A percentile compares a stretch with the other conserved stretches of the same genome.
phyloP scores from a whole-genome alignment of 2,888 invertebrate genomes.

The Plutella xylostella region DNA sequence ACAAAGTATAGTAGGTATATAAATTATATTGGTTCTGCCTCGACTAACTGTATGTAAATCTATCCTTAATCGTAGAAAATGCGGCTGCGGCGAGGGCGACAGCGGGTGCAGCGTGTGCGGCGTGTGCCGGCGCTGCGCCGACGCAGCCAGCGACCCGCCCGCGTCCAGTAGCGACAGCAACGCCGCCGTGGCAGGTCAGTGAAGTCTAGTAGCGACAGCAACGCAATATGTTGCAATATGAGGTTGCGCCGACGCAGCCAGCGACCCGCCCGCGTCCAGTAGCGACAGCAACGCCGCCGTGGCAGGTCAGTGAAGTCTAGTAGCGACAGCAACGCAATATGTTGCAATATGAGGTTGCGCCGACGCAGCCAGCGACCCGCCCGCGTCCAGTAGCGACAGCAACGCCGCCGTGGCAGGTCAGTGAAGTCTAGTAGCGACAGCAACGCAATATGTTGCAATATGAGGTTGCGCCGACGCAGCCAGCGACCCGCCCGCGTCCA shows the following conservation, averaged over 20 bases:
- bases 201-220: not conserved
- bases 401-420: slow-evolving; percentile 30
- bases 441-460: too few relatives aligned
- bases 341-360: too few relatives aligned
- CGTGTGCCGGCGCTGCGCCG: slow-evolving; percentile 88
- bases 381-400: slow-evolving; percentile 21
- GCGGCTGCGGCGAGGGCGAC: slow-evolving; percentile 96
- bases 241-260: slow-evolving; percentile 77
- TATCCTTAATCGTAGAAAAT: too few relatives aligned
- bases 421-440: not conserved
- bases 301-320: not conserved
- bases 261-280: slow-evolving; percentile 20
- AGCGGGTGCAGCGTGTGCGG: slow-evolving; percentile 95
- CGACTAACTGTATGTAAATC: too few relatives aligned
- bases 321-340: not conserved
- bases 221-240: too few relatives aligned
- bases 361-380: slow-evolving; percentile 25
- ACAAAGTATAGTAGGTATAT: too few relatives aligned
- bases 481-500: slow-evolving; percentile 20
- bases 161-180: slow-evolving; percentile 25
- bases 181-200: slow-evolving; percentile 24
- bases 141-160: slow-evolving; percentile 23
- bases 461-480: slow-evolving; percentile 79
- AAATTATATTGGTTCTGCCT: too few relatives aligned
- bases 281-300: slow-evolving; percentile 28